Conservation (phyloP, 1,140 invertebrate genomes). For the Eupeodes corollae region DNA sequence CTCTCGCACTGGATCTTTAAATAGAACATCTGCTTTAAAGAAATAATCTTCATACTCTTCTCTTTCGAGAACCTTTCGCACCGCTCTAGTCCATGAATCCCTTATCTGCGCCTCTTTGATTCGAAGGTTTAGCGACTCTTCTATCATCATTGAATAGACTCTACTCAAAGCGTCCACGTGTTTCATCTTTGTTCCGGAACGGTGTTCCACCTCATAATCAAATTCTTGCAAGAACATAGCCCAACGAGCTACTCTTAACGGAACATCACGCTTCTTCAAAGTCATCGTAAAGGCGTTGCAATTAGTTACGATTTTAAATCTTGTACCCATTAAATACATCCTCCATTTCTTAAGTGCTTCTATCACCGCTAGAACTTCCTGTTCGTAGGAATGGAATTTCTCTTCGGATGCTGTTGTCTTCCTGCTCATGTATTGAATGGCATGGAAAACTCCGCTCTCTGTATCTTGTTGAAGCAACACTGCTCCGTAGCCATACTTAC, state of each 20-base stretch:
- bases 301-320: slow-evolving; percentile 12
- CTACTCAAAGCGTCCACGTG: slow-evolving; percentile 19
- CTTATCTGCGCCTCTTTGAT: slow-evolving; percentile 3
- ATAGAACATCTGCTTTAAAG: not conserved
- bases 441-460: slow-evolving; percentile 8
- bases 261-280: slow-evolving; percentile 27
- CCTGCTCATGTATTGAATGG: slow-evolving; percentile 19
- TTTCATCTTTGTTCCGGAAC: slow-evolving; percentile 11
- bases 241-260: slow-evolving; percentile 20
- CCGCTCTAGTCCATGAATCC: slow-evolving; percentile 1
- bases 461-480: slow-evolving; percentile 19
- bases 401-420: slow-evolving; percentile 17
- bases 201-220: slow-evolving; percentile 13
- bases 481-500: slow-evolving; percentile 17
- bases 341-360: slow-evolving; percentile 15
- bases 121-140: slow-evolving; percentile 1
- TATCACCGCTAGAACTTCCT: slow-evolving; percentile 20
- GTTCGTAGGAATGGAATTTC: slow-evolving; percentile 19
- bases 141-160: slow-evolving; percentile 3
- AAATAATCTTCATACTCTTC: not conserved
- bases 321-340: slow-evolving; percentile 6
- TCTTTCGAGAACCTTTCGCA: not conserved
- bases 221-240: slow-evolving; percentile 15
- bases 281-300: slow-evolving; percentile 25
- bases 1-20: not conserved